phyloP scores from a whole-genome alignment of 1,140 invertebrate species.

The Varroa destructor region DNA sequence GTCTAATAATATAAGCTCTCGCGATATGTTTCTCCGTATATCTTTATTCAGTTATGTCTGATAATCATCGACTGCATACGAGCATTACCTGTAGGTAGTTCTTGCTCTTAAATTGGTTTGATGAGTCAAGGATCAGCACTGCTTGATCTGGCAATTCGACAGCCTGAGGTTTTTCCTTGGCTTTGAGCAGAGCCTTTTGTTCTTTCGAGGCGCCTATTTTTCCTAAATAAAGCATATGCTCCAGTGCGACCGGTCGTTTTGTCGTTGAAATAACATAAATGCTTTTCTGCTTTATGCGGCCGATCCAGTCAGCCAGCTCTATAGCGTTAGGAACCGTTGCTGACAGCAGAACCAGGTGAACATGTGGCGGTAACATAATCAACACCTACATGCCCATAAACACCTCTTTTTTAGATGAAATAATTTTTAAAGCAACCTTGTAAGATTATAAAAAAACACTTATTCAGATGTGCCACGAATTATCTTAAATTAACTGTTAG shows the following conservation, averaged over 20 bases:
- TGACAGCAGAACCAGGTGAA: conserved; percentile 90
- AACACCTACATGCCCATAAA: conserved; percentile 40
- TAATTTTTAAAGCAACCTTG: too few species aligned
- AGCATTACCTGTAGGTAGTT: background rate
- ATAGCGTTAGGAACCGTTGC: conserved; percentile 95
- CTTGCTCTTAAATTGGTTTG: conserved; percentile 48
- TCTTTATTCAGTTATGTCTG: too few species aligned
- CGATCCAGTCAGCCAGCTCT: conserved; percentile 95
- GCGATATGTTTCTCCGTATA: too few species aligned
- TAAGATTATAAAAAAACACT: too few species aligned
- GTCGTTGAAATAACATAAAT: conserved; percentile 87
- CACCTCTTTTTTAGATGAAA: too few species aligned
- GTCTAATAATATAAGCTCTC: too few species aligned
- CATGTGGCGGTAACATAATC: conserved; percentile 82
- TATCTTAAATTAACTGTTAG: too few species aligned
- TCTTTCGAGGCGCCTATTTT: conserved; percentile 62
- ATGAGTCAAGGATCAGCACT: conserved; percentile 64
- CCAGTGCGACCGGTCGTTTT: conserved; percentile 84
- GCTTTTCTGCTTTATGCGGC: conserved; percentile 75
- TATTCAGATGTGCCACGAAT: too few species aligned
- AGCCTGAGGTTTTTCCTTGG: conserved; percentile 8
- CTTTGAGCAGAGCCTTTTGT: conserved; percentile 48
- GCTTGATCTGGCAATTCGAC: conserved; percentile 19
- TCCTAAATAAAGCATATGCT: conserved; percentile 85
- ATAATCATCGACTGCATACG: too few species aligned